These are phyloP conservation scores for Panzeria rudis DNA, from an alignment of 2,888 invertebrate species.

Conservation along the genomic window DNA sequence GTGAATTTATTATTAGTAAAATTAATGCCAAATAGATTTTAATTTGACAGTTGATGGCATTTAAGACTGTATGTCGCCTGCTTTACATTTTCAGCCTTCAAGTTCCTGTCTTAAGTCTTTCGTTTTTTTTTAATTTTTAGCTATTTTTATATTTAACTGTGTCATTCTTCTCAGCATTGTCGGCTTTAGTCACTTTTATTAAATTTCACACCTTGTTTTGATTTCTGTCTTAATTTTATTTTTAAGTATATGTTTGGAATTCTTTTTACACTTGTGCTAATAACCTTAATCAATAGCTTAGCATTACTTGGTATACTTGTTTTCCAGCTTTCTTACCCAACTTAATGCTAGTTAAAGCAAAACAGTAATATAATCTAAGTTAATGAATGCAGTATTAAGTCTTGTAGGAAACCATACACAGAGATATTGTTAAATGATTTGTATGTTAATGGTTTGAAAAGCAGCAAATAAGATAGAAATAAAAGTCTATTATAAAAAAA, in stretches of 20 bases:
- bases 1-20: background rate
- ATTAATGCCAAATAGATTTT: background rate
- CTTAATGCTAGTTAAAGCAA: conserved; percentile 17
- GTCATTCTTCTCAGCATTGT: background rate
- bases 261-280: conserved; percentile 48
- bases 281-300: conserved; percentile 64
- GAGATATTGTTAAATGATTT: conserved; percentile 16
- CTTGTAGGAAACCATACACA: conserved; percentile 31
- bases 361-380: conserved; percentile 35
- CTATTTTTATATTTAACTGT: background rate
- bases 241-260: conserved; percentile 15
- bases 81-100: background rate
- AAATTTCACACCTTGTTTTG: conserved; percentile 46
- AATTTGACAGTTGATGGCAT: background rate
- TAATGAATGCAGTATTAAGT: conserved; percentile 1
- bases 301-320: background rate
- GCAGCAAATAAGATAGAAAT: background rate
- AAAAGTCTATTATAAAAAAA: background rate
- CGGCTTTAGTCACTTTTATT: background rate
- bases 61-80: no score
- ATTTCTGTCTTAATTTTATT: background rate
- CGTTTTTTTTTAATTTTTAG: background rate
- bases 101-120: conserved; percentile 36
- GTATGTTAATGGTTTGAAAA: conserved; percentile 49
- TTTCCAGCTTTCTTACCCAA: conserved; percentile 1